Conservation (phyloP, 2,113 vertebrate species). For the Grammomys surdaster region DNA sequence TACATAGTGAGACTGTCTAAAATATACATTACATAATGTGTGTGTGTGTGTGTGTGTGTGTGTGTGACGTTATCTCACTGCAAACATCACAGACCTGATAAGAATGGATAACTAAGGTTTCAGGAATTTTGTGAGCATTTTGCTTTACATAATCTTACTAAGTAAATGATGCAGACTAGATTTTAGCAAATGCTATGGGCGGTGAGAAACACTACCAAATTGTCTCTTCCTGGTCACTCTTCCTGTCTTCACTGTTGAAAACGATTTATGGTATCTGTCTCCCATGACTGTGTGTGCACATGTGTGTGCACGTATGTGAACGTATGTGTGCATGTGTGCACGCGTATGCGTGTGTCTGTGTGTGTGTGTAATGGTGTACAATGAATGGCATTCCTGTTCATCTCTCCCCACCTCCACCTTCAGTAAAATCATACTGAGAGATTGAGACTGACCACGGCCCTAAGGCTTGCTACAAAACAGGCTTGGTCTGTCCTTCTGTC, state of each 20-base stretch:
- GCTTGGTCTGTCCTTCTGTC: not conserved
- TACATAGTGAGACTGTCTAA: not conserved
- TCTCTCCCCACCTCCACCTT: not conserved
- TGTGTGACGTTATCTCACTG: not conserved
- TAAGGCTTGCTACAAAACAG: not conserved
- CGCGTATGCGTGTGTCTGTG: not conserved
- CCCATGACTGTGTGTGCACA: not conserved
- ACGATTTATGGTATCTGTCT: not conserved
- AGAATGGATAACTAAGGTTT: not conserved
- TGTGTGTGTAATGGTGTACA: not conserved
- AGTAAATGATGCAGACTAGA: conserved; percentile 48
- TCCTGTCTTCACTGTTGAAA: not conserved
- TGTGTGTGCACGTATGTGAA: too few species aligned
- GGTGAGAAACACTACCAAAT: conserved; percentile 31
- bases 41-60: not conserved
- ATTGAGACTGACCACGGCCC: not conserved
- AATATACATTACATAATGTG: not conserved
- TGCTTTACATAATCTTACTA: not conserved
- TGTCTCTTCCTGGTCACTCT: not conserved
- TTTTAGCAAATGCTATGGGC: conserved; percentile 31
- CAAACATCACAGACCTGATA: conserved; percentile 26
- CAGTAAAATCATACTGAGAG: not conserved
- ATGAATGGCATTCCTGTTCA: too few species aligned
- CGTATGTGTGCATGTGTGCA: too few species aligned
- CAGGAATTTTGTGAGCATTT: conserved; percentile 51